Percentiles rank a stretch among this genome's conserved stretches.
phyloP scores from a whole-genome alignment of 2,113 vertebrate species.

The Pterocles orientalis region DNA sequence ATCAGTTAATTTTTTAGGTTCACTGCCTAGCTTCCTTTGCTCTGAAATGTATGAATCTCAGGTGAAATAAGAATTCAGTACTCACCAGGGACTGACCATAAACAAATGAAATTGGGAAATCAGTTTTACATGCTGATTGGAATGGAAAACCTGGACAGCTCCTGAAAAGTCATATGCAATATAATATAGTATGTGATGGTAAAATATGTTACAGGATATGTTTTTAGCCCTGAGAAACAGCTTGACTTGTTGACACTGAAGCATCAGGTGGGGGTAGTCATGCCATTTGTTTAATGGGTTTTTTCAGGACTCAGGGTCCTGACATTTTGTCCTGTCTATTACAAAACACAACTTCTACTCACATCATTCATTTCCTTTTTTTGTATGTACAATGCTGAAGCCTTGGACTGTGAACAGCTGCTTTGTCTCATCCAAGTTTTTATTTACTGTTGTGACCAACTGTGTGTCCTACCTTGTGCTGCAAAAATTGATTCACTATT shows the following conservation, averaged over 20 bases:
- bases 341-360: background rate
- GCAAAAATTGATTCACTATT: background rate
- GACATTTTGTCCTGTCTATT: constrained; percentile 57
- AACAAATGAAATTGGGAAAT: background rate
- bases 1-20: background rate
- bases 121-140: background rate
- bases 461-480: background rate
- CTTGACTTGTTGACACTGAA: constrained; percentile 7
- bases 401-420: background rate
- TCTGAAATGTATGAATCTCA: background rate
- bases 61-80: background rate
- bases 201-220: background rate
- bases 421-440: background rate
- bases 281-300: background rate
- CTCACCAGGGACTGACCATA: background rate
- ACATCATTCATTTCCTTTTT: constrained; percentile 34
- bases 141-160: background rate
- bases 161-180: background rate
- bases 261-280: background rate
- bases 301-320: constrained; percentile 30
- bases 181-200: background rate
- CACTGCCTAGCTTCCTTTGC: background rate
- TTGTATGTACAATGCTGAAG: background rate
- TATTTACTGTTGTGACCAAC: background rate
- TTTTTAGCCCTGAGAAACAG: background rate